Base-by-base conservation (phyloP, 2,888 invertebrate genomes). In the Synanthedon tipuliformis region DNA sequence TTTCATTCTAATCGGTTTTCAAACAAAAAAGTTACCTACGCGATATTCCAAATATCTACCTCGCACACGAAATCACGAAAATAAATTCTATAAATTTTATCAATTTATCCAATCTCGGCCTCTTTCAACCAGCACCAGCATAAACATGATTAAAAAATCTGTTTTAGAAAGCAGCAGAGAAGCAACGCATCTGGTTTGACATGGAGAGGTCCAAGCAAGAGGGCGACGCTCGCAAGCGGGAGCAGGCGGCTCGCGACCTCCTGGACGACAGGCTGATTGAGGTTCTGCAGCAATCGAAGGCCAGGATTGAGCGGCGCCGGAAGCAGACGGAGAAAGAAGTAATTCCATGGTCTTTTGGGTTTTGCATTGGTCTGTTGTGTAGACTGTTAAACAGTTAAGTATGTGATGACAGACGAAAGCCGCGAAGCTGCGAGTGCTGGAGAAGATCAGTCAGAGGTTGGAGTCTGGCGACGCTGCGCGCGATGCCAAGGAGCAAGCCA, bases 401-500 rank as follows among this genome's bases (percentile, higher is more conserved):
- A 16, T 34, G 10, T 34, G 34, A 34, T 34, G 61, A 67, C 62
- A 87, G 85, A 50, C 78, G 53, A 68, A 75, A 53, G 69, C 70
- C 0, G 86, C 88, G 50, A 84, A 85, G 50, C 64, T 76, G 8
- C 71, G 75, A 7, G 68, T 85, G 0, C 69, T 87, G 50, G 88
- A 88, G 18, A 62, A 68, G n/a, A 88, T 89, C 57, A 87, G 89
- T 52, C 61, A 73, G 50, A 71, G 77, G 55, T 61, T 89, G 56
- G 76, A 78, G 51, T 76, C 78, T 0, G 80, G 87, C 0, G 80
- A 83, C 34, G 78, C 79, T 12, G 77, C 69, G 23, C 79, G 84
- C 1, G 78, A 78, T 1, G 73, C 68, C 1, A 68, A 71, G 50
- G 90, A 90, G 41, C 78, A 81, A 15, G 82, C 75, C n/a, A 79